A percentile compares a stretch with the other conserved stretches of the same genome.
Evolutionary conservation across 2,113 vertebrate genomes (phyloP).

Genomic region (Corvus moneduloides): DNA sequence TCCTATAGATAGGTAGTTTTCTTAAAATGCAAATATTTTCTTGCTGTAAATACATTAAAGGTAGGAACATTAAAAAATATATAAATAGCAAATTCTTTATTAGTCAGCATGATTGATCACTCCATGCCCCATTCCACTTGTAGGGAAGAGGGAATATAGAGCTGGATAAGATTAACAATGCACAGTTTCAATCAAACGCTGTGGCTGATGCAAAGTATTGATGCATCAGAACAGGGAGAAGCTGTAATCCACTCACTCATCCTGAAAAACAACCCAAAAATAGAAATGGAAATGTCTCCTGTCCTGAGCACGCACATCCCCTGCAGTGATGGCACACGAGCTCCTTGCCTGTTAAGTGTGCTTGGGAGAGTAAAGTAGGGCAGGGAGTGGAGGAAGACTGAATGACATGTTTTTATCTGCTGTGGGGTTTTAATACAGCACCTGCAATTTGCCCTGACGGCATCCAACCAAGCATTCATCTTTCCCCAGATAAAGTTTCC

Average conservation of each 20-base stretch:
- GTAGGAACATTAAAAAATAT: not conserved
- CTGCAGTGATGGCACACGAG: not conserved
- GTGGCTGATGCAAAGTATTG: not conserved
- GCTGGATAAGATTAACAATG: not conserved
- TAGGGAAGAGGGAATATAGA: not conserved
- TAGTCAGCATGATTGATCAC: not conserved
- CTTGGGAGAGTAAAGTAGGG: not conserved
- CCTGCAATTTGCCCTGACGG: not conserved
- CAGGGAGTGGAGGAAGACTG: not conserved
- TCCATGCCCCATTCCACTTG: not conserved
- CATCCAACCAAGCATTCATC: not conserved
- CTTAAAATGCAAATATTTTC: not conserved
- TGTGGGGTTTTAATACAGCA: not conserved
- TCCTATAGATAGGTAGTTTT: not conserved
- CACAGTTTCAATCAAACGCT: not conserved
- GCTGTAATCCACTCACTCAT: not conserved
- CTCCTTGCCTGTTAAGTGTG: not conserved
- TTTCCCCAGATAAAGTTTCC: not conserved
- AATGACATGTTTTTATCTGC: not conserved
- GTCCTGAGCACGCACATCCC: not conserved
- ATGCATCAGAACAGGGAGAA: not conserved
- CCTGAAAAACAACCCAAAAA: constrained; percentile 13
- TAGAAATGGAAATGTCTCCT: not conserved
- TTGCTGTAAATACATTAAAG: not conserved
- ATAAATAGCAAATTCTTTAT: not conserved